Conservation (phyloP, 2,113 vertebrate species). For the Rhodinocichla rosea region DNA sequence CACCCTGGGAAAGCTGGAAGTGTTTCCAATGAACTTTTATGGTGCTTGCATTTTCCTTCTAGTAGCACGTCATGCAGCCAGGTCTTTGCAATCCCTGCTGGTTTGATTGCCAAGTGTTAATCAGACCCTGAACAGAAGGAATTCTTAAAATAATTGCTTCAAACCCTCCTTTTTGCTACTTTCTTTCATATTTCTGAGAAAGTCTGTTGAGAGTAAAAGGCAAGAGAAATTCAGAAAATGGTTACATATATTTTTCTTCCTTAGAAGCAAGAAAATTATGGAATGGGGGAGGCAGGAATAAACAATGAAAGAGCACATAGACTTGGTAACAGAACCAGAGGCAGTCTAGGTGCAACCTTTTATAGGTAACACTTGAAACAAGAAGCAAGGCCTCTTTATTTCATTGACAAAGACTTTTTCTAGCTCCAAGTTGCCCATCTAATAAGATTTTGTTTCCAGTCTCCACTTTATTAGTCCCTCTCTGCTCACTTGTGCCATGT, state of each 20-base stretch:
- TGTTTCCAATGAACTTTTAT: background rate
- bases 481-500: background rate
- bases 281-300: background rate
- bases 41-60: background rate
- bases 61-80: background rate
- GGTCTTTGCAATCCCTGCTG: background rate
- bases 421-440: background rate
- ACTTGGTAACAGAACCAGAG: background rate
- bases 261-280: background rate
- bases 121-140: background rate
- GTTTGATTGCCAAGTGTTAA: background rate
- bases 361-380: accelerated
- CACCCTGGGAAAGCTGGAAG: background rate
- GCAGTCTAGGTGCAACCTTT: background rate
- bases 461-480: background rate
- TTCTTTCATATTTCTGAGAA: background rate
- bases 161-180: background rate
- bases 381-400: background rate
- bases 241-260: background rate
- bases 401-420: background rate
- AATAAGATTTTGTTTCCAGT: background rate
- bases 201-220: background rate
- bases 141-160: background rate
- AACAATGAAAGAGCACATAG: background rate
- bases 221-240: background rate